Percentiles rank a stretch among this genome's conserved stretches.
Conservation (phyloP, 2,888 invertebrate species). For the Galerucella nymphaeae region DNA sequence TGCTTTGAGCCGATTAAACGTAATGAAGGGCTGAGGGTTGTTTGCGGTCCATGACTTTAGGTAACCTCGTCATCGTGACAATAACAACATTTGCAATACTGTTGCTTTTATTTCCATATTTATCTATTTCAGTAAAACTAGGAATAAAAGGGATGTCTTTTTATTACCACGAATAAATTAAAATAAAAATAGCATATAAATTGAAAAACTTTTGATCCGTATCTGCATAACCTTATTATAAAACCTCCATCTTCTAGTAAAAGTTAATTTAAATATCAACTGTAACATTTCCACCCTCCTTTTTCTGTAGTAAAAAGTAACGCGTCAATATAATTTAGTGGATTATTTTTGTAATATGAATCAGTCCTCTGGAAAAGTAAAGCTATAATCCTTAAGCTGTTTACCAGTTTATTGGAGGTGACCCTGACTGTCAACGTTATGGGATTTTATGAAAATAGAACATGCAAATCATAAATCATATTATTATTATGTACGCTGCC, state of each 20-base stretch:
- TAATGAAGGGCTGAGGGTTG: constrained; percentile 18
- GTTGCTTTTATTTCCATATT: background rate
- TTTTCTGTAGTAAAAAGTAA: background rate
- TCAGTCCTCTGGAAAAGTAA: background rate
- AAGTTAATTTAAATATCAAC: constrained; percentile 1
- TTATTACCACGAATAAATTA: no score
- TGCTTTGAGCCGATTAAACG: constrained; percentile 6
- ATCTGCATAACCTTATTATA: no score
- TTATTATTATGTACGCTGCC: background rate
- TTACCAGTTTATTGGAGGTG: constrained; percentile 7
- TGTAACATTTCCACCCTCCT: background rate
- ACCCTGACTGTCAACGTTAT: background rate
- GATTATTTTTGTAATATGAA: background rate
- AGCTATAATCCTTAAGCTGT: background rate
- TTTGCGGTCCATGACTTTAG: constrained; percentile 11
- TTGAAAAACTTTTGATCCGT: no score
- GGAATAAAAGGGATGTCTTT: background rate
- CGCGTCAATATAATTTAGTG: background rate
- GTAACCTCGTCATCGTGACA: constrained; percentile 7
- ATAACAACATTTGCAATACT: background rate
- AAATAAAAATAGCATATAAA: no score
- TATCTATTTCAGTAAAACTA: constrained; percentile 4
- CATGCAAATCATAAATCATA: constrained; percentile 16
- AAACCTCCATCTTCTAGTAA: background rate
- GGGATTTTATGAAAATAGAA: constrained; percentile 3